Evolutionary conservation across 2,113 vertebrate species (phyloP).

Genomic region (Xiphorhynchus elegans): DNA sequence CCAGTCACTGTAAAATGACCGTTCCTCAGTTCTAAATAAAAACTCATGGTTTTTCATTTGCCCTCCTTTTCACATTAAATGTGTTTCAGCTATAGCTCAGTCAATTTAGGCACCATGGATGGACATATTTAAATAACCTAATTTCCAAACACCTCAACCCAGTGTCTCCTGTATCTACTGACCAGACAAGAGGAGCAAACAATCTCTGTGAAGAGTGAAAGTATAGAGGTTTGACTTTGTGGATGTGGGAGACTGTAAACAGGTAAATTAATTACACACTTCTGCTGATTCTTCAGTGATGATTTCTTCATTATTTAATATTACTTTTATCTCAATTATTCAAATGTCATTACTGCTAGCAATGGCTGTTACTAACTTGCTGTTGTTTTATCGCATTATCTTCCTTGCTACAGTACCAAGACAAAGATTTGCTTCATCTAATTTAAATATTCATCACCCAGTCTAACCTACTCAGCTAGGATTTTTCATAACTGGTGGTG

Average conservation of each 20-base stretch:
- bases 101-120: fast-evolving
- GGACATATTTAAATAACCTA: background rate
- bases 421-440: background rate
- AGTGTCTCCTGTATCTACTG: background rate
- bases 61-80: background rate
- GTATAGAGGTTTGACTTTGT: background rate
- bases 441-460: background rate
- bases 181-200: background rate
- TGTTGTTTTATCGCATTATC: background rate
- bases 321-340: background rate
- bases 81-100: background rate
- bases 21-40: background rate
- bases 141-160: background rate
- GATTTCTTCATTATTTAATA: background rate
- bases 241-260: background rate
- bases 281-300: background rate
- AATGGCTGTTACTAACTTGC: background rate
- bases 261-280: background rate
- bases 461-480: background rate
- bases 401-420: background rate
- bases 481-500: background rate
- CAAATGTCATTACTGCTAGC: background rate
- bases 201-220: background rate
- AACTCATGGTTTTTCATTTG: background rate
- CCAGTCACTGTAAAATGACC: background rate